Base-by-base conservation (phyloP, 1,140 invertebrate species). In the Aphis gossypii region DNA sequence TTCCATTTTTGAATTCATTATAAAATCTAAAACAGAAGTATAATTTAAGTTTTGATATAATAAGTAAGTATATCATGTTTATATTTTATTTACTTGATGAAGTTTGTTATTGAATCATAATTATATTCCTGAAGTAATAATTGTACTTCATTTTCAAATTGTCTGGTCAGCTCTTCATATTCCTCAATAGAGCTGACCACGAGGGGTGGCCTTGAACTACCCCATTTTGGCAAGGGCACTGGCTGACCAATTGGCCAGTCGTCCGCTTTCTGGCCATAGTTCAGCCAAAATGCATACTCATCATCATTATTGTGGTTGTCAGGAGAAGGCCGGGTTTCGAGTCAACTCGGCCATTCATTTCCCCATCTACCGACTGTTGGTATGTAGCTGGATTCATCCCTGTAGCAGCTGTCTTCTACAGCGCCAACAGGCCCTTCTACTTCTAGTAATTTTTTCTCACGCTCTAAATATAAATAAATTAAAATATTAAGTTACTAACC, bases 261-360 rank as follows among this genome's bases (percentile, higher is more conserved):
- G 68, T 95, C 94, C 38, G 60, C 95, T 96, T 82, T 84, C 21
- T 83, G 84, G 86, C 92, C 88, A 93, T 93, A 56, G 88, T 48
- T 93, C 84, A 94, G 93, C 94, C 93, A 94, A 89, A 94, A 86
- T 76, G 88, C 83, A 90, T 93, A 94, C 60, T 68, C 60, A 38
- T 86, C 94, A 25, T 93, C 92, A 56, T 94, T 23, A 41, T 51
- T 93, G 48, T 84, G 76, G 46, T 84, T 93, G 91, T 82, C 35
- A 35, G 48, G 82, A 54, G 82, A 56, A 30, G 68, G 48, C 92
- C 48, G 93, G 91, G 54, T 92, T 95, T 95, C 97, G 97, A 98
- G 97, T 98, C 97, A 98, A 98, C 98, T 98, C 96, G 97, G 97
- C 97, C 97, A 98, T 95, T 98, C 97, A 95, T 96, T 97, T 95